These are phyloP conservation scores for Drosophila cardini DNA, from an alignment of 1,140 invertebrate species.

Conservation along the genomic window DNA sequence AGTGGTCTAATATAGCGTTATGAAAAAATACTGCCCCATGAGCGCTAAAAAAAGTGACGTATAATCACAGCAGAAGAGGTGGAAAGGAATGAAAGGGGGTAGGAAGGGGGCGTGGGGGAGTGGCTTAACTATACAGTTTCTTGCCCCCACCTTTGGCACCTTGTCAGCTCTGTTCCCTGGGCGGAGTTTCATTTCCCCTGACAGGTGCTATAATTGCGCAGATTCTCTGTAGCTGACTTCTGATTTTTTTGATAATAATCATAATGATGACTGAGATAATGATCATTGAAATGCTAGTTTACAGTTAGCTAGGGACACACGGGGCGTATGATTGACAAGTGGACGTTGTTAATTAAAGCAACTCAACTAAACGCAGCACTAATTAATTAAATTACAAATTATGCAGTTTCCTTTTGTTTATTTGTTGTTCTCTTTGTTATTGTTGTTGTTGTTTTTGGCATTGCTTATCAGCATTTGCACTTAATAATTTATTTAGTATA, in stretches of 20 bases:
- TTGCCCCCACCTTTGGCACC: background rate
- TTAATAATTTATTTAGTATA: slow-evolving; percentile 11
- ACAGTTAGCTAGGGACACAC: slow-evolving; percentile 41
- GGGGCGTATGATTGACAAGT: slow-evolving; percentile 67
- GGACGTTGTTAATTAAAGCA: slow-evolving; percentile 72
- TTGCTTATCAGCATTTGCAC: slow-evolving; percentile 55
- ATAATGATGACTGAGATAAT: slow-evolving; percentile 3
- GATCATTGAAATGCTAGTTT: slow-evolving; percentile 52
- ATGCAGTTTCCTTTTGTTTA: slow-evolving; percentile 47
- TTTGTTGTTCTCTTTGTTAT: slow-evolving; percentile 1
- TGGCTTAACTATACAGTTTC: background rate
- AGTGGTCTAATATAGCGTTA: no score
- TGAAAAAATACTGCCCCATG: slow-evolving; percentile 21
- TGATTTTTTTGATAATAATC: slow-evolving; percentile 25
- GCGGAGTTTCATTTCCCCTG: slow-evolving; percentile 10
- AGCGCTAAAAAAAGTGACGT: slow-evolving; percentile 72
- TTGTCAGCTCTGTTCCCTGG: background rate
- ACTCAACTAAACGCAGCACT: slow-evolving; percentile 42
- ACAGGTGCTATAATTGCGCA: slow-evolving; percentile 74
- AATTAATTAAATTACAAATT: slow-evolving; percentile 80
- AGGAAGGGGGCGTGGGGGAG: background rate
- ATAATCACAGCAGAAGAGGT: slow-evolving; percentile 1
- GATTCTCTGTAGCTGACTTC: slow-evolving; percentile 48
- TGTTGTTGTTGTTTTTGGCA: background rate
- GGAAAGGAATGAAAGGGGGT: no score